Evolutionary conservation across 2,113 vertebrate species (phyloP).

Genomic region (Phalacrocorax aristotelis): DNA sequence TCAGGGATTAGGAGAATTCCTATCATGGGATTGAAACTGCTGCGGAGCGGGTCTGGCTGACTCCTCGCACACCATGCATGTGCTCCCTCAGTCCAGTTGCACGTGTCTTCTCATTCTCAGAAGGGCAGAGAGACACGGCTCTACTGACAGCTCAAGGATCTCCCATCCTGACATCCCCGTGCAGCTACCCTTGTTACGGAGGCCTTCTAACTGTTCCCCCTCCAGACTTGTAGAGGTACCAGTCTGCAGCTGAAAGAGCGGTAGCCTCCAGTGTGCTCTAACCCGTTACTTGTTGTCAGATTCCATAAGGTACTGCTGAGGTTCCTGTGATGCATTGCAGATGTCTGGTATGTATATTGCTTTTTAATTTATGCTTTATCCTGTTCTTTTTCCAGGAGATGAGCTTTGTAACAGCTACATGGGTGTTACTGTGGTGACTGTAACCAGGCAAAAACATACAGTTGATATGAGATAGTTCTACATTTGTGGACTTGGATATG

Average conservation of each 20-base stretch:
- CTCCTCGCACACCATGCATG: fast-evolving
- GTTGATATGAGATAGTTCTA: neutral
- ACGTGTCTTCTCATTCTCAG: neutral
- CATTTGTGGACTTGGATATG: neutral
- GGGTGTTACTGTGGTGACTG: conserved; percentile 48
- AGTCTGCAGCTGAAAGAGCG: neutral
- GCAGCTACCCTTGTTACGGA: neutral
- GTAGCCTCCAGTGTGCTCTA: neutral
- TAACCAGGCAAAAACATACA: conserved; percentile 35
- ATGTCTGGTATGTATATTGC: neutral
- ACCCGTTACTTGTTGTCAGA: neutral
- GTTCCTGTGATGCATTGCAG: neutral
- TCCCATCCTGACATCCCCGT: neutral
- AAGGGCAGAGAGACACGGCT: neutral
- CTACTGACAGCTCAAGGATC: neutral
- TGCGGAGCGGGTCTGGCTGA: neutral
- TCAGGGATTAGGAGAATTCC: neutral
- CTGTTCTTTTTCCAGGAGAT: neutral
- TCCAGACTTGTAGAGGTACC: neutral
- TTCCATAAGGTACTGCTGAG: neutral
- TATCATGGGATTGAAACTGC: neutral
- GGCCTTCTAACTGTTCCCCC: neutral
- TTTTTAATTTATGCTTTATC: conserved; percentile 15
- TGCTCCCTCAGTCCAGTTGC: neutral
- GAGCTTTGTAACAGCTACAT: conserved; percentile 2